A percentile compares a stretch with the other conserved stretches of the same genome.
These are phyloP conservation scores for Priocnemis perturbator DNA, from an alignment of 2,888 invertebrate species.

Conservation along the genomic window DNA sequence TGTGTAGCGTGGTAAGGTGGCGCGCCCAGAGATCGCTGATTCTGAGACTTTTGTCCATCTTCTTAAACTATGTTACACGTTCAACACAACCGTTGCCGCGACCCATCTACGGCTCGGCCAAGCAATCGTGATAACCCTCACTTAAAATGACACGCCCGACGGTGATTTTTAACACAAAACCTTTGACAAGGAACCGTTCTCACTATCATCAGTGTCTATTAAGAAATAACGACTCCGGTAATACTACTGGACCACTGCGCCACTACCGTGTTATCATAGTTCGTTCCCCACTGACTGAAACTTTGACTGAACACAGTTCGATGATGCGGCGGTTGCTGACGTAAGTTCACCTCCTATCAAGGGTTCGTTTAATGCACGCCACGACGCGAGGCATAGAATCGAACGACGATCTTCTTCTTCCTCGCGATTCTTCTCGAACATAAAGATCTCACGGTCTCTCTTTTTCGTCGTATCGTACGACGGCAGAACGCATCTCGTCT, in stretches of 20 bases:
- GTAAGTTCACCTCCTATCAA: too few species aligned
- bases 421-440: conserved; percentile 56
- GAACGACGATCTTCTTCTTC: conserved; percentile 42
- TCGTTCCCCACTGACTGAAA: background rate
- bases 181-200: background rate
- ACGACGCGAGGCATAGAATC: too few species aligned
- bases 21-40: background rate
- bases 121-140: conserved; percentile 54
- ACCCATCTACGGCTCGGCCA: conserved; percentile 46
- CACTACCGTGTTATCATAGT: background rate
- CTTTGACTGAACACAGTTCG: background rate
- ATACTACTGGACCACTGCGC: background rate
- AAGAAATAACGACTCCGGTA: background rate
- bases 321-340: background rate
- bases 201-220: background rate
- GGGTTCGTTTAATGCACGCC: too few species aligned
- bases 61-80: conserved; percentile 12
- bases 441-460: conserved; percentile 54
- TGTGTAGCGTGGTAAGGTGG: too few species aligned
- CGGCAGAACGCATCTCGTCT: conserved; percentile 14
- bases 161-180: conserved; percentile 13
- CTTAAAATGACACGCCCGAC: conserved; percentile 30
- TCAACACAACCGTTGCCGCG: conserved; percentile 38
- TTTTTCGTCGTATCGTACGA: conserved; percentile 58
- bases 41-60: background rate